A percentile compares a stretch with the other conserved stretches of the same genome.
Evolutionary conservation across 2,113 vertebrate species (phyloP).

Genomic region (Amazona guildingii): DNA sequence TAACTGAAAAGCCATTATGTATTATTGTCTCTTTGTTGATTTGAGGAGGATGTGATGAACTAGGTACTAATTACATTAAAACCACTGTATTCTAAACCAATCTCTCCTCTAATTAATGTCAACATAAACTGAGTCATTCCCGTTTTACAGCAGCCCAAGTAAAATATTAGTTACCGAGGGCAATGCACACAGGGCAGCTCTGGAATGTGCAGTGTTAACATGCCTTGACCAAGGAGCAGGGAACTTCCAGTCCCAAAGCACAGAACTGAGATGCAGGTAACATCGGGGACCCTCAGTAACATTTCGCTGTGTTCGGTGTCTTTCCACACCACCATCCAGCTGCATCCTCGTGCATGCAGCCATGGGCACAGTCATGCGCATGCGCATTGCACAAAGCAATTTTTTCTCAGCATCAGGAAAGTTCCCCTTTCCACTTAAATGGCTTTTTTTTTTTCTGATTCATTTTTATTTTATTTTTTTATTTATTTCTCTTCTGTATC

Average conservation of each 20-base stretch:
- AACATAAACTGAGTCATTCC: not conserved
- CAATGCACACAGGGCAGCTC: accelerated
- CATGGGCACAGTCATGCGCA: accelerated
- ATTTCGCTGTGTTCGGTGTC: not conserved
- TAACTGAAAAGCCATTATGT: constrained; percentile 27
- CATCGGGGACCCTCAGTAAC: not conserved
- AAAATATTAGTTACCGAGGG: not conserved
- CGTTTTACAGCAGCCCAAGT: not conserved
- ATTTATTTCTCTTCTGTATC: constrained; percentile 91
- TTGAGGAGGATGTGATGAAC: constrained; percentile 24
- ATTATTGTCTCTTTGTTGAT: constrained; percentile 47
- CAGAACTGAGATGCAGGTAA: not conserved
- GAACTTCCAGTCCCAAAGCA: not conserved
- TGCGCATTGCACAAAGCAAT: constrained; percentile 48
- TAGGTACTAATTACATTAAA: constrained; percentile 58
- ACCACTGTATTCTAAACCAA: constrained; percentile 2
- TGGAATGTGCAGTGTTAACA: not conserved
- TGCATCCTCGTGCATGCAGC: not conserved
- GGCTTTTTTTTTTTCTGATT: constrained; percentile 65
- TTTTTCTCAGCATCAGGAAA: constrained; percentile 66
- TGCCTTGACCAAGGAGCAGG: not conserved
- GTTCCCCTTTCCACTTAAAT: constrained; percentile 79
- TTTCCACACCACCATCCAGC: not conserved
- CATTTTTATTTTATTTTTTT: constrained; percentile 85
- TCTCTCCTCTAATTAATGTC: constrained; percentile 23